Evolutionary conservation across 2,888 invertebrate species (phyloP).

Genomic region (Octonoba sinensis): DNA sequence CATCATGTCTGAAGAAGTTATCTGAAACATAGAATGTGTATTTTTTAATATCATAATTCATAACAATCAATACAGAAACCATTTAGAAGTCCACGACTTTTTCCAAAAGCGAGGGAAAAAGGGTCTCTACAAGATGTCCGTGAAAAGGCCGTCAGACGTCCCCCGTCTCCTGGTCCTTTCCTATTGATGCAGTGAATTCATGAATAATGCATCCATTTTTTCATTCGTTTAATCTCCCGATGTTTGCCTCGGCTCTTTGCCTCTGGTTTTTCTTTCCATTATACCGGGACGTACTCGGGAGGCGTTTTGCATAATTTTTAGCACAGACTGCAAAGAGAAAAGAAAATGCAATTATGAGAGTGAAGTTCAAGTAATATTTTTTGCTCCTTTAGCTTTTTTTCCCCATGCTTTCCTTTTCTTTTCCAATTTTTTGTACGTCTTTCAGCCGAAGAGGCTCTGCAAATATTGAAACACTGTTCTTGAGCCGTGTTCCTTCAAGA

Average conservation of each 20-base stretch:
- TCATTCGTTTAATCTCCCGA: conserved; percentile 8
- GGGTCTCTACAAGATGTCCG: too few relatives aligned
- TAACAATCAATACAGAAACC: too few relatives aligned
- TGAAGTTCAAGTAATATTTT: conserved; percentile 26
- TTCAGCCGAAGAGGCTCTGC: too few relatives aligned
- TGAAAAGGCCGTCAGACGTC: too few relatives aligned
- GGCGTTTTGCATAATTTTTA: conserved; percentile 54
- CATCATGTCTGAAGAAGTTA: too few relatives aligned
- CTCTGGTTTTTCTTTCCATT: conserved; percentile 16
- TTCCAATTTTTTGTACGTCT: background rate
- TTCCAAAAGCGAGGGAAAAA: too few relatives aligned
- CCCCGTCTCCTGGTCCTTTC: background rate
- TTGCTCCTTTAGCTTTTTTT: background rate
- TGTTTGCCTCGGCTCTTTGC: background rate
- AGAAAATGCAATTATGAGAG: conserved; percentile 47
- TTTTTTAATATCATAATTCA: too few relatives aligned
- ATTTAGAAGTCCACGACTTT: too few relatives aligned
- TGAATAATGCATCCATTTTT: conserved; percentile 37
- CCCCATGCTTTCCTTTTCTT: background rate
- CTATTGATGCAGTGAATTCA: conserved; percentile 27
- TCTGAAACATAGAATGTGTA: too few relatives aligned
- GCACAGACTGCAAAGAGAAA: conserved; percentile 22
- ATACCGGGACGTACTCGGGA: background rate
- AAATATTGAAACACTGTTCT: too few relatives aligned
- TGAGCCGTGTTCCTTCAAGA: too few relatives aligned